phyloP scores from a whole-genome alignment of 2,888 invertebrate species.

The Phengaris arion region DNA sequence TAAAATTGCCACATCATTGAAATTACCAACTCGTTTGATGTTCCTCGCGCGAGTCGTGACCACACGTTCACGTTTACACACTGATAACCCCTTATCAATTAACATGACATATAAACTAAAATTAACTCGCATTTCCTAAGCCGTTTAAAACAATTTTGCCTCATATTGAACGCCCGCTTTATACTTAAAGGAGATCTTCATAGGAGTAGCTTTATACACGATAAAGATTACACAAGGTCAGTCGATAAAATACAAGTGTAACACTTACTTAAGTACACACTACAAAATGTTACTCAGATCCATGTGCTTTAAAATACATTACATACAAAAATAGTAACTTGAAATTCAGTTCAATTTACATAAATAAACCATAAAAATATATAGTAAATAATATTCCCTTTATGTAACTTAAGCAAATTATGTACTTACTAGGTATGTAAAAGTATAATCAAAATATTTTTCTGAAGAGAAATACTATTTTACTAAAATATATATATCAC shows the following conservation, averaged over 20 bases:
- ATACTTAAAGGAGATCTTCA: neutral
- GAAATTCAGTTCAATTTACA: neutral
- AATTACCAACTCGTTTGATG: neutral
- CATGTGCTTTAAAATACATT: neutral
- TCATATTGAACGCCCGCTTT: neutral
- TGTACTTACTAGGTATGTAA: neutral
- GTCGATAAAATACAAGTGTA: neutral
- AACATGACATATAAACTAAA: neutral
- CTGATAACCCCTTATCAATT: neutral
- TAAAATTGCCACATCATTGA: no score
- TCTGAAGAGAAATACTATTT: neutral
- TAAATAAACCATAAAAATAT: neutral
- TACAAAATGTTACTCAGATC: conserved; percentile 7
- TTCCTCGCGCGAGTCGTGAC: neutral
- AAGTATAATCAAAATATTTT: neutral
- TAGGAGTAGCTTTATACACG: neutral
- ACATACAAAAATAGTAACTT: neutral
- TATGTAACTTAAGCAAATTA: neutral
- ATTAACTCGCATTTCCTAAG: neutral
- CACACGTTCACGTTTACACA: neutral
- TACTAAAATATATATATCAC: neutral
- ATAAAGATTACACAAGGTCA: neutral
- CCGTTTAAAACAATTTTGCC: neutral
- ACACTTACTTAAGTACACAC: neutral
- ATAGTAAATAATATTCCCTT: neutral